A percentile compares a stretch with the other conserved stretches of the same genome.
phyloP scores from a whole-genome alignment of 2,888 invertebrate genomes.

The Macaria notata region DNA sequence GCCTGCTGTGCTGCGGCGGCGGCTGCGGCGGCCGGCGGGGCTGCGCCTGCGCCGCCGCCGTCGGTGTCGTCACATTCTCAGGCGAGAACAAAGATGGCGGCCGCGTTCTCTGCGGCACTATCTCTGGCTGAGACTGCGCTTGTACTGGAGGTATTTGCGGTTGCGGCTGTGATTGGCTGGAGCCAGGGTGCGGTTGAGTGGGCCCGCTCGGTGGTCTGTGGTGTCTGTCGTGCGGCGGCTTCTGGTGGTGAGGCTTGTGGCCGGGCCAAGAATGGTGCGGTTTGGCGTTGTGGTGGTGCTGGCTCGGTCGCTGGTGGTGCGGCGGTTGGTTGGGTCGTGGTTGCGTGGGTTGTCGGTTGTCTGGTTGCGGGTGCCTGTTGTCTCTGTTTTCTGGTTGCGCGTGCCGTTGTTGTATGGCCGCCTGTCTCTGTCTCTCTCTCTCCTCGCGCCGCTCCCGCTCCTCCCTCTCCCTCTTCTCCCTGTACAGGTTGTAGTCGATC shows the following conservation, averaged over 20 bases:
- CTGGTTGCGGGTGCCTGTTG: background rate
- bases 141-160: slow-evolving; percentile 40
- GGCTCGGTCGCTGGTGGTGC: slow-evolving; percentile 47
- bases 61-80: slow-evolving; percentile 80
- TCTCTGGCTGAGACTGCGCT: slow-evolving; percentile 37
- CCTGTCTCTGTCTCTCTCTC: slow-evolving; percentile 56
- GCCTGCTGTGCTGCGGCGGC: slow-evolving; percentile 42
- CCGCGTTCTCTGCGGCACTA: slow-evolving; percentile 61
- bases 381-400: slow-evolving; percentile 15
- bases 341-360: slow-evolving; percentile 41
- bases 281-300: slow-evolving; percentile 57
- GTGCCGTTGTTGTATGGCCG: slow-evolving; percentile 37
- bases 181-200: slow-evolving; percentile 26
- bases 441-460: slow-evolving; percentile 76
- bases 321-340: slow-evolving; percentile 42
- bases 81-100: slow-evolving; percentile 86
- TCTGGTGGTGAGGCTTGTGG: slow-evolving; percentile 60
- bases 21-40: slow-evolving; percentile 44
- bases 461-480: slow-evolving; percentile 84
- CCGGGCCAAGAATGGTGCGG: slow-evolving; percentile 61
- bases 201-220: slow-evolving; percentile 50
- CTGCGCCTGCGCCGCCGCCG: slow-evolving; percentile 62
- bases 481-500: slow-evolving; percentile 83
- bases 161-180: slow-evolving; percentile 34
- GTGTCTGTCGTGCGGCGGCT: slow-evolving; percentile 66